phyloP scores from a whole-genome alignment of 2,113 vertebrate genomes.

The Australoheros scitulus region DNA sequence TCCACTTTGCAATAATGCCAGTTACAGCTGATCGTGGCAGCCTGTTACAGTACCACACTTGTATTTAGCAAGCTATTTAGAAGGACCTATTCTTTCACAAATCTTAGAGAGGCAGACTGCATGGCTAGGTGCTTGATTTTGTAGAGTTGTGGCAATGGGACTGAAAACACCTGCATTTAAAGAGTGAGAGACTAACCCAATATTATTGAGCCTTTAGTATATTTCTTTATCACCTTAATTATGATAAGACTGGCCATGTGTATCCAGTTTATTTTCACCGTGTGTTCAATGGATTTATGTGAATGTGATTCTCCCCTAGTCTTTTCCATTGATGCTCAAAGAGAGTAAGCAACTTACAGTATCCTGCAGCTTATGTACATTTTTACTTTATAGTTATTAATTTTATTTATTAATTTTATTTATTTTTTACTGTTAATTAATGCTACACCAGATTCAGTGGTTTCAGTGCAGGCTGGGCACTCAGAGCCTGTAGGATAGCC shows the following conservation, averaged over 20 bases:
- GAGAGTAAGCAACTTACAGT: neutral
- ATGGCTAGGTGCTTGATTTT: neutral
- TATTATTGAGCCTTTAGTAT: neutral
- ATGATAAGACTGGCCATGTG: neutral
- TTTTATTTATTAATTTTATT: too few relatives aligned
- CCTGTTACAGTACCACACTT: neutral
- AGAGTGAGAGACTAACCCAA: too few relatives aligned
- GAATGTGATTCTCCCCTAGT: slow-evolving; percentile 16
- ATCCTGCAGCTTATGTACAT: neutral
- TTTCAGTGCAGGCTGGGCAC: slow-evolving; percentile 58
- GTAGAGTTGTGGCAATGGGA: neutral
- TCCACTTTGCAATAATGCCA: neutral
- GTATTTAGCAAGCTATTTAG: neutral
- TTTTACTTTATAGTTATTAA: neutral
- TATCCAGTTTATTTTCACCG: neutral
- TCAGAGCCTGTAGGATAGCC: slow-evolving; percentile 65
- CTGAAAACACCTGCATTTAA: too few relatives aligned
- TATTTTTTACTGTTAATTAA: neutral
- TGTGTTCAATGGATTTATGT: neutral
- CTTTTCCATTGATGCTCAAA: neutral
- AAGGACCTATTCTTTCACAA: neutral
- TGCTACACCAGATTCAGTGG: slow-evolving; percentile 1
- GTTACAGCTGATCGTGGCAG: neutral
- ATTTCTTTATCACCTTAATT: neutral
- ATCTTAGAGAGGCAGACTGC: neutral